Evolutionary conservation across 2,797 vertebrate species (phyloP).

Genomic region (Hapalemur alaotrensis): DNA sequence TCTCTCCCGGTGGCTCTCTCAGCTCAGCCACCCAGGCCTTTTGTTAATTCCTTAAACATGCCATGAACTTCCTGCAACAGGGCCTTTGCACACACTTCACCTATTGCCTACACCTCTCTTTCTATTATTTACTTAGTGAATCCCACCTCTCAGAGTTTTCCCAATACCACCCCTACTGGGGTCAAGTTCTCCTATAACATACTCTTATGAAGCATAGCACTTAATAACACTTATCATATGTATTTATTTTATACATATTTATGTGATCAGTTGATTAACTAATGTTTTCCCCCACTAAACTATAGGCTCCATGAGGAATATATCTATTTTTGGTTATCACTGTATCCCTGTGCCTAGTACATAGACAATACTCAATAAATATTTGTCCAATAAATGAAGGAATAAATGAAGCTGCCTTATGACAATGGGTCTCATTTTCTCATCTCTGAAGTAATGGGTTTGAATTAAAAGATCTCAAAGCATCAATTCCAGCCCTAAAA

Average conservation of each 20-base stretch:
- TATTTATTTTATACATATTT: background rate
- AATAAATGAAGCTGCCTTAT: background rate
- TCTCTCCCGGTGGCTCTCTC: background rate
- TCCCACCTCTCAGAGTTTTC: background rate
- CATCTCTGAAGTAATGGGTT: background rate
- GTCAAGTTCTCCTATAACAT: background rate
- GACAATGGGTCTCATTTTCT: background rate
- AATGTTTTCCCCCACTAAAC: background rate
- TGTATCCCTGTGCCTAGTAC: background rate
- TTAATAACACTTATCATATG: background rate
- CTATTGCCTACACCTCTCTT: background rate
- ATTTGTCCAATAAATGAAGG: background rate
- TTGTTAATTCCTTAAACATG: background rate
- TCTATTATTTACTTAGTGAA: background rate
- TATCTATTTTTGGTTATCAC: background rate
- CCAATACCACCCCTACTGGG: background rate
- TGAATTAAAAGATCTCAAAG: background rate
- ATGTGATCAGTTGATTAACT: background rate
- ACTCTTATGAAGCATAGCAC: background rate
- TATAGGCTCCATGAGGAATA: background rate
- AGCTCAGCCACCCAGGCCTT: background rate
- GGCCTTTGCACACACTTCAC: background rate
- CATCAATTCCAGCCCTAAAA: background rate
- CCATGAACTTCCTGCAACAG: background rate
- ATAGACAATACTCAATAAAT: background rate